Percentiles rank a stretch among this genome's conserved stretches.
Conservation (phyloP, 2,797 vertebrate genomes). For the Eospalax fontanierii region DNA sequence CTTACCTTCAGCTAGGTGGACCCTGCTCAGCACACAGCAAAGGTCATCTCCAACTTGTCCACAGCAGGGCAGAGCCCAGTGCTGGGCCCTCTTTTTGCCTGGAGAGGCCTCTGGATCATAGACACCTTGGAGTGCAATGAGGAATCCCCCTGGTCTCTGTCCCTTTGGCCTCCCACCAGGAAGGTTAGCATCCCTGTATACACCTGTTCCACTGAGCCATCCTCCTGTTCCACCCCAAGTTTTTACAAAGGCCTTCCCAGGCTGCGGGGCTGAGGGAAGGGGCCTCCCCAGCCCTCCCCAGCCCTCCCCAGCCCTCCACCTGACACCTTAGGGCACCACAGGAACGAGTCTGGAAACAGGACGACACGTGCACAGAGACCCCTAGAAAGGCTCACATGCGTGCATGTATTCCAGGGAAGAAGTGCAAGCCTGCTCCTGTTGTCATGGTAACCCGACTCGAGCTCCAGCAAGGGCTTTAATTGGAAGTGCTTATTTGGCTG, state of each 20-base stretch:
- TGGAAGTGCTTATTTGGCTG: conserved; percentile 88
- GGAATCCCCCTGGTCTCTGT: not conserved
- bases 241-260: not conserved
- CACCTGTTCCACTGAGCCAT: too few relatives aligned
- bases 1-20: not conserved
- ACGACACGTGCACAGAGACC: not conserved
- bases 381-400: not conserved
- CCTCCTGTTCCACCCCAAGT: too few relatives aligned
- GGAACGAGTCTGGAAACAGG: not conserved
- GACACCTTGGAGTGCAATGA: not conserved
- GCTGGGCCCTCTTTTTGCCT: not conserved
- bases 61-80: too few relatives aligned
- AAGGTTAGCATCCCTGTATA: not conserved
- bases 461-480: conserved; percentile 87
- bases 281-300: accelerated
- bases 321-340: not conserved
- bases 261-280: accelerated
- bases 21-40: not conserved
- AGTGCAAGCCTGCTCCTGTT: conserved; percentile 72
- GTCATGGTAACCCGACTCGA: conserved; percentile 86
- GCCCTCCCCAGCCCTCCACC: not conserved
- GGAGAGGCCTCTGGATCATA: not conserved
- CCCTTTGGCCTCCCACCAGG: not conserved
- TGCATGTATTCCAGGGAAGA: conserved; percentile 49
- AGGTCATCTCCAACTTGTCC: accelerated